Evolutionary conservation across 2,113 vertebrate species (phyloP).

Genomic region (Parus major): DNA sequence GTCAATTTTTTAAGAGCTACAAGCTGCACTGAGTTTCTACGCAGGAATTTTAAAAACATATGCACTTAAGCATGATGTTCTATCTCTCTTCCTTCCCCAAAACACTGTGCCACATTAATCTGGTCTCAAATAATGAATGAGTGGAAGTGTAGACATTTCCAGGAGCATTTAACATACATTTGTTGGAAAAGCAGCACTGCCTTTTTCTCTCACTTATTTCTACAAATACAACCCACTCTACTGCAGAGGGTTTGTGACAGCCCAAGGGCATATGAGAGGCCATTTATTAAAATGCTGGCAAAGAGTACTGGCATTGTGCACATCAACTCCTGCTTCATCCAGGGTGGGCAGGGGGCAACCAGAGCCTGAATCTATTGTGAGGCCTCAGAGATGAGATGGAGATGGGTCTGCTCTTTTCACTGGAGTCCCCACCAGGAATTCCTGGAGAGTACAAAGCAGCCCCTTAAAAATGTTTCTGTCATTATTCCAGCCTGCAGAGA

Average conservation of each 20-base stretch:
- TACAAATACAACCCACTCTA: neutral
- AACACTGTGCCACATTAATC: neutral
- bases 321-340: fast-evolving
- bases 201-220: neutral
- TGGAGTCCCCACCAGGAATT: neutral
- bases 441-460: neutral
- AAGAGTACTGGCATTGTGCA: neutral
- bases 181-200: neutral
- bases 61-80: neutral
- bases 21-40: neutral
- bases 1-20: neutral
- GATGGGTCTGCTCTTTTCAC: neutral
- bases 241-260: neutral
- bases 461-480: neutral
- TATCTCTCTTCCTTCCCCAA: neutral
- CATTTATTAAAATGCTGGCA: neutral
- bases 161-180: neutral
- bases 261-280: neutral
- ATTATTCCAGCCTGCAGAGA: neutral
- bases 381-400: neutral
- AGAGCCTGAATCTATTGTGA: neutral
- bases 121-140: neutral
- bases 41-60: neutral
- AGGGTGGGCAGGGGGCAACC: neutral
- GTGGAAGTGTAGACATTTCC: neutral